Evolutionary conservation across 2,888 invertebrate species (phyloP).

Genomic region (Nephrotoma appendiculata): DNA sequence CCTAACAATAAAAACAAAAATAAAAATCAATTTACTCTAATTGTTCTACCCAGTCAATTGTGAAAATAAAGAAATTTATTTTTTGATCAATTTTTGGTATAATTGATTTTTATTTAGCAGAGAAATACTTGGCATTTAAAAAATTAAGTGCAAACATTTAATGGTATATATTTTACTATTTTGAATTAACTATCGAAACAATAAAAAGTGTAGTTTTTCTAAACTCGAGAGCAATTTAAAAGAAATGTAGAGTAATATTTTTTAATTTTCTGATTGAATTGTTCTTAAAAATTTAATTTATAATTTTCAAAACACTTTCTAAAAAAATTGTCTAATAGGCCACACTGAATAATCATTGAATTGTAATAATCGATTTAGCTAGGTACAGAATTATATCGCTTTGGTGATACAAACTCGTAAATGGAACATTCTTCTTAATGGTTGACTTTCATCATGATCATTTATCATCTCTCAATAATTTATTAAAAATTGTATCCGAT

Average conservation of each 20-base stretch:
- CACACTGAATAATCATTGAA: too few species aligned
- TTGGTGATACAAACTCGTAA: too few species aligned
- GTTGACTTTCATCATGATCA: too few species aligned
- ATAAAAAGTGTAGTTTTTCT: too few species aligned
- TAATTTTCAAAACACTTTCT: neutral
- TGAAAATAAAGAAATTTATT: neutral
- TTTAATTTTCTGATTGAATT: neutral
- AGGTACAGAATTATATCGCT: neutral
- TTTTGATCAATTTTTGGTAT: neutral
- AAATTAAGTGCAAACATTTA: neutral
- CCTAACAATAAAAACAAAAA: neutral
- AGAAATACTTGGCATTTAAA: neutral
- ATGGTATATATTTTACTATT: too few species aligned
- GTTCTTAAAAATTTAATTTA: neutral
- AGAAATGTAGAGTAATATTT: neutral
- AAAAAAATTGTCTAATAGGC: neutral
- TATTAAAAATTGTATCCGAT: too few species aligned
- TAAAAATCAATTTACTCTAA: neutral
- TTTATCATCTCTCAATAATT: too few species aligned
- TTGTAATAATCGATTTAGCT: neutral
- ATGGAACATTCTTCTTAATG: too few species aligned
- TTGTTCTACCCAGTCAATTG: neutral
- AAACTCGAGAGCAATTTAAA: too few species aligned
- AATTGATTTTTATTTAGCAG: neutral
- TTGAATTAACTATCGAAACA: too few species aligned